Evolutionary conservation across 2,797 vertebrate species (phyloP), one percentile per base, ranked within the genome.

Genomic region (Siniperca scherzeri): DNA sequence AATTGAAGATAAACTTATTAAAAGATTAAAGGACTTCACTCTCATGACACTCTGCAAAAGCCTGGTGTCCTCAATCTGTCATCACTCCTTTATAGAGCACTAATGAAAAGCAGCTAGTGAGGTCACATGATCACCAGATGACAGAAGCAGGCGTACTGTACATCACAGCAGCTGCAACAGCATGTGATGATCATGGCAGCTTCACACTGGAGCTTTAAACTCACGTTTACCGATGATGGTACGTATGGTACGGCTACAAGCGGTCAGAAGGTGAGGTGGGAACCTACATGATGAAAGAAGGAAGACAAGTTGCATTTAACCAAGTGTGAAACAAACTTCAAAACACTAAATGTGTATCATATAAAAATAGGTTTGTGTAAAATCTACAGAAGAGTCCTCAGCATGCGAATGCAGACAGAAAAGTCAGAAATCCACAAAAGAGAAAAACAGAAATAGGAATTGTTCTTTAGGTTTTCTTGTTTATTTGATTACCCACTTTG

Each of bases 1-100:
- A 44, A 46, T 33, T 52, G 25, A 68, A 46, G 44, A 53, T 70
- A 56, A 81, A 57, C 17, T 60, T 48, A 13, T 50, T 16, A 56
- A 36, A 17, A 33, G 1, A 50, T 78, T 70, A 60, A 74, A 72
- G 30, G 60, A 10, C 27, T 50, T 62, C n/a, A 16, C 66, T 62
- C n/a, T 59, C 50, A 46, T 30, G 17, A 11, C 27, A 61, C 22
- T 53, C 50, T 44, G 59, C 30, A 14, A 65, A 50, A 57, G 40
- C 16, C 72, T 9, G 14, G 11, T 74, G 77, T 74, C 70, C 60
- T 87, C 65, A 25, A 71, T 78, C 70, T 70, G 70, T 70, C 70
- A 62, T 44, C 48, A n/a, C 40, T 52, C 56, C 21, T 72, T 59
- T 76, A 60, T 40, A 19, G 19, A 50, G 2, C 5, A 36, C 22